These are phyloP conservation scores for Drosophila fuyamai DNA, from an alignment of 1,140 invertebrate species.

Conservation along the genomic window DNA sequence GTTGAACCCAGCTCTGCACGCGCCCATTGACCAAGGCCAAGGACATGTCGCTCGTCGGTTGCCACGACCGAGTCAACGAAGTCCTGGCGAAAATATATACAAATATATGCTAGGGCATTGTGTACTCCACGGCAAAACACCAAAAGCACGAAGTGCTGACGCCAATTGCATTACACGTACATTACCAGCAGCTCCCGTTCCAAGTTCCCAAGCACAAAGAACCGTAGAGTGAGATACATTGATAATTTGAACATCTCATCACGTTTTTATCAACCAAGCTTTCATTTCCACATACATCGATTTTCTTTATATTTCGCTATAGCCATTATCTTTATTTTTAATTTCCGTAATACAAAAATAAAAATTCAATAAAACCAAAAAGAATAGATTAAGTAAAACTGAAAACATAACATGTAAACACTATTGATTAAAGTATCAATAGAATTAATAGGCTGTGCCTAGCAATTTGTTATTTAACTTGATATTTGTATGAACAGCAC, in stretches of 20 bases:
- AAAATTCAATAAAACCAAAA: too few species aligned
- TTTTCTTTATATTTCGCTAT: too few species aligned
- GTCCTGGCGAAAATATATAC: conserved; percentile 57
- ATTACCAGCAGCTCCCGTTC: conserved; percentile 1
- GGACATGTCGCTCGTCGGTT: conserved; percentile 46
- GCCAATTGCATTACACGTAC: conserved; percentile 41
- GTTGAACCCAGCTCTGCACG: conserved; percentile 25
- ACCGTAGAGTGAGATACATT: background rate
- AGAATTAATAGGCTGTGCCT: too few species aligned
- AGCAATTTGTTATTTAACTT: background rate
- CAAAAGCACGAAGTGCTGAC: conserved; percentile 21
- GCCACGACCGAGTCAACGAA: conserved; percentile 21
- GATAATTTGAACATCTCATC: background rate
- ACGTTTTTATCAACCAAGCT: too few species aligned
- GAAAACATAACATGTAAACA: too few species aligned
- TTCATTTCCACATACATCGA: too few species aligned
- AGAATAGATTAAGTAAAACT: too few species aligned
- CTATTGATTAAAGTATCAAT: too few species aligned
- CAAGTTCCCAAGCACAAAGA: background rate
- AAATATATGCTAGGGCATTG: conserved; percentile 18
- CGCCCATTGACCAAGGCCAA: conserved; percentile 69
- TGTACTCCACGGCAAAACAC: conserved; percentile 6
- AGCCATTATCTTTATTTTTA: too few species aligned
- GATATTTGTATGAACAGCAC: background rate
- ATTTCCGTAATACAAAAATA: too few species aligned